A percentile compares a stretch with the other conserved stretches of the same genome.
Evolutionary conservation across 2,113 vertebrate genomes (phyloP).

Genomic region (Speoplatyrhinus poulsoni): DNA sequence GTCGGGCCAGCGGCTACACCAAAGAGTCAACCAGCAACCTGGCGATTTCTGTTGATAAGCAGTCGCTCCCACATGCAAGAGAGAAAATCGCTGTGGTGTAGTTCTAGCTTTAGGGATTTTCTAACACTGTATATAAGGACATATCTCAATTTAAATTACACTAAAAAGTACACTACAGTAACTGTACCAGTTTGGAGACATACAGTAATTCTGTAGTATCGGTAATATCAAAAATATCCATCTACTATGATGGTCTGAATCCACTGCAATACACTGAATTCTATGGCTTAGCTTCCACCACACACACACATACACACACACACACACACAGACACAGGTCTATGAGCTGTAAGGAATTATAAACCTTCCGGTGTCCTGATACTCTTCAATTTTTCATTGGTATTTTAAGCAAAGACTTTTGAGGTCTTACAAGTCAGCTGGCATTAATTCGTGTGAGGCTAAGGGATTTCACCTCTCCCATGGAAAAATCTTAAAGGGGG

Average conservation of each 20-base stretch:
- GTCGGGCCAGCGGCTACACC: no score
- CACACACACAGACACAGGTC: constrained; percentile 20
- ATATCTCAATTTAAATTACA: no score
- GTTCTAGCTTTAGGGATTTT: no score
- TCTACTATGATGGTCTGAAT: constrained; percentile 41
- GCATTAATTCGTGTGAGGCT: constrained; percentile 70
- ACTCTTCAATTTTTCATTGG: constrained; percentile 67
- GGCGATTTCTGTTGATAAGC: no score
- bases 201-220: constrained; percentile 32
- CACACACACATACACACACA: constrained; percentile 22
- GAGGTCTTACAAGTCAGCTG: constrained; percentile 77
- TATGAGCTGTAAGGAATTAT: constrained; percentile 67
- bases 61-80: no score
- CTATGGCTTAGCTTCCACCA: constrained; percentile 54
- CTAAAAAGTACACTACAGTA: no score
- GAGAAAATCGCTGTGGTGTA: no score
- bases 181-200: background rate
- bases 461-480: constrained; percentile 59
- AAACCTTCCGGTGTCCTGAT: constrained; percentile 63
- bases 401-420: constrained; percentile 72
- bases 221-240: constrained; percentile 36
- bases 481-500: constrained; percentile 67
- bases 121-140: no score
- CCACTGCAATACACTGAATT: constrained; percentile 33
- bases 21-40: no score